These are phyloP conservation scores for Scaptomyza reducta DNA, from an alignment of 2,888 invertebrate genomes.

Conservation along the genomic window DNA sequence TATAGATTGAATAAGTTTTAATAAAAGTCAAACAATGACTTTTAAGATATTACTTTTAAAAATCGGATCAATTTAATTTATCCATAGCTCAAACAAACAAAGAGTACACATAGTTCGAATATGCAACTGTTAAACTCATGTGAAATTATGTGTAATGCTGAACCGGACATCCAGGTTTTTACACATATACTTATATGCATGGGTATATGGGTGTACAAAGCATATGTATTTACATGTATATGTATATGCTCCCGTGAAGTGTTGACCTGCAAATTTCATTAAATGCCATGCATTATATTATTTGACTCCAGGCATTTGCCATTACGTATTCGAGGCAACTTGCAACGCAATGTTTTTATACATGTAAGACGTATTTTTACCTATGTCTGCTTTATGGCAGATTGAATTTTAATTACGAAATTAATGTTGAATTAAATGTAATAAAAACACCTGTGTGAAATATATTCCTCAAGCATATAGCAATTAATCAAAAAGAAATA, in stretches of 20 bases:
- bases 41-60: too few species aligned
- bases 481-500: too few species aligned
- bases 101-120: constrained; percentile 30
- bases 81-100: too few species aligned
- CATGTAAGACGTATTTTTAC: constrained; percentile 7
- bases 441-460: too few species aligned
- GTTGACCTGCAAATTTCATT: constrained; percentile 67
- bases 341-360: not conserved
- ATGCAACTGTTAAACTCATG: constrained; percentile 18
- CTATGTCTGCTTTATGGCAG: constrained; percentile 18
- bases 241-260: constrained; percentile 30
- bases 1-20: too few species aligned
- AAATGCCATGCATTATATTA: constrained; percentile 58
- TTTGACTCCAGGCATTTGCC: constrained; percentile 42
- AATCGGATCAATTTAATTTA: too few species aligned
- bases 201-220: constrained; percentile 1
- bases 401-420: constrained; percentile 33
- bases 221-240: not conserved
- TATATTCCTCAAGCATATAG: too few species aligned
- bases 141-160: constrained; percentile 32
- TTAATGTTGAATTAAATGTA: not conserved
- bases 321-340: constrained; percentile 22
- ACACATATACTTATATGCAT: not conserved
- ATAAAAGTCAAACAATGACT: too few species aligned
- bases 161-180: not conserved